Evolutionary conservation across 2,888 invertebrate species (phyloP).

Genomic region (Melanargia galathea): DNA sequence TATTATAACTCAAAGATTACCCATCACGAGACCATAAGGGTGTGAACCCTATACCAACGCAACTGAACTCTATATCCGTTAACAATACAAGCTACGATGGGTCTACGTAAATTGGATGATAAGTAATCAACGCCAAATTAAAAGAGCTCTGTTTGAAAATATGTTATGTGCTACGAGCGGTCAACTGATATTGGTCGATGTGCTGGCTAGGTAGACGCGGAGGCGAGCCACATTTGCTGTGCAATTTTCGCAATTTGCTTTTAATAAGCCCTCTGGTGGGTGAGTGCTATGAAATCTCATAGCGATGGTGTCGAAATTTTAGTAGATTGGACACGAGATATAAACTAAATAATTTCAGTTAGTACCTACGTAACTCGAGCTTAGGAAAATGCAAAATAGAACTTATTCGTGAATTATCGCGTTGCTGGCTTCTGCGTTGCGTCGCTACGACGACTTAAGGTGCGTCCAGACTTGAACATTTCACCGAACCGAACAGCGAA

Average conservation of each 20-base stretch:
- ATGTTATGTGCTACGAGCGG: conserved; percentile 40
- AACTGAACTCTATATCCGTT: conserved; percentile 40
- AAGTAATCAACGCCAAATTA: conserved; percentile 44
- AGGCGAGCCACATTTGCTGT: conserved; percentile 75
- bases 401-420: no score
- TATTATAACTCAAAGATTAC: conserved; percentile 73
- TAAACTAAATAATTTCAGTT: conserved; percentile 28
- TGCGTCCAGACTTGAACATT: no score
- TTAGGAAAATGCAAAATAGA: no score
- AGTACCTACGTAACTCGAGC: conserved; percentile 6
- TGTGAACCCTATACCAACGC: conserved; percentile 43
- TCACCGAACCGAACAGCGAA: no score
- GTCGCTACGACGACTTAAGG: no score
- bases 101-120: conserved; percentile 48
- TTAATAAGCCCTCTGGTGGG: conserved; percentile 74
- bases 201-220: conserved; percentile 66
- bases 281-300: conserved; percentile 66
- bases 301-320: conserved; percentile 46
- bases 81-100: conserved; percentile 44
- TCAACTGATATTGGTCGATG: conserved; percentile 53
- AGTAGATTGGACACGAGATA: conserved; percentile 33
- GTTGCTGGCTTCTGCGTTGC: no score
- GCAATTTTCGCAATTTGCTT: conserved; percentile 81
- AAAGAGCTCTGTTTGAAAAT: conserved; percentile 44
- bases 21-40: conserved; percentile 65